Evolutionary conservation across 1,140 invertebrate species (phyloP), one percentile per base, ranked within the genome.

Genomic region (Drosophila hydei): DNA sequence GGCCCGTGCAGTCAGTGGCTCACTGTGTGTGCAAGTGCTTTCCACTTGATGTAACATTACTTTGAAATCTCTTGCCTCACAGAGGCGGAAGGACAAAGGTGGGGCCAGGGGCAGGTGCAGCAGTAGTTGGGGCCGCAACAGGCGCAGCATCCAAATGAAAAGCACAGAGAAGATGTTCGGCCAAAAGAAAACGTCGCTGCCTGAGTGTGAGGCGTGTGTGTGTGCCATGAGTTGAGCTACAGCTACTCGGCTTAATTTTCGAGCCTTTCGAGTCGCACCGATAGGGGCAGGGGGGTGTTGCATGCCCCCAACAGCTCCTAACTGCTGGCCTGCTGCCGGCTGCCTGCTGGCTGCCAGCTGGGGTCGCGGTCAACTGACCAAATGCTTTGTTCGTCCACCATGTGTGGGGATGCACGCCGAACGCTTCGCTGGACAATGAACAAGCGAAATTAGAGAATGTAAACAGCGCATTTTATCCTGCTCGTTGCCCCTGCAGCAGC

Each of bases 371-470:
- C 56, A 72, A 68, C 56, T 72, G 70, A 61, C 63, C 70, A 72
- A 72, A 72, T 47, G 64, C 70, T 61, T 72, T 72, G 70, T 72
- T 55, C 50, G 67, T 59, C 21, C 55, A 7, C 19, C 51, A 38
- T 43, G 30, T 58, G 60, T 69, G 59, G 45, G 60, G 67, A 72
- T 72, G 77, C 70, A 80, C 55, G 81, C 69, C 72, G 71, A 79
- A 87, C 81, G 83, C 83, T 88, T 88, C 75, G 72, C 78, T 88
- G 83, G 83, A 88, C 83, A 88, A 88, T 88, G 83, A 88, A 88
- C 83, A 88, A 87, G 83, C 83, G 83, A 88, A 88, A 88, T 88
- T 88, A 88, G 83, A 88, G 83, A 88, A 88, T 88, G 83, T 88
- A 88, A 88, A 88, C 83, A 88, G 83, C 83, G 83, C 77, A 83